phyloP scores from a whole-genome alignment of 23 tunicate species.

The Oikopleura dioica region DNA sequence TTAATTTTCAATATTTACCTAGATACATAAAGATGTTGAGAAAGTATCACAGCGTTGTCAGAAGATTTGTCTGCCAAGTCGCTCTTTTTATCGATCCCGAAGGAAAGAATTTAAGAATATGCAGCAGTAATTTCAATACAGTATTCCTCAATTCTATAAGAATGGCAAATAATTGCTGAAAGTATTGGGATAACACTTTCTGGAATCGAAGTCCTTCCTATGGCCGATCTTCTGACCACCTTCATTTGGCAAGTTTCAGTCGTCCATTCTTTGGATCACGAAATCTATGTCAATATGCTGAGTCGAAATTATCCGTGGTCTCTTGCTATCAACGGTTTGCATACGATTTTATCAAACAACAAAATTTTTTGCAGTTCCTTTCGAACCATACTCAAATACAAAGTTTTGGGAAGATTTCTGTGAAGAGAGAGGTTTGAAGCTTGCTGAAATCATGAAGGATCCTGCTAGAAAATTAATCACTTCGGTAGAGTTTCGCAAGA shows the following conservation, averaged over 20 bases:
- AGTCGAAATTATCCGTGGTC: no score
- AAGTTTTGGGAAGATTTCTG: neutral
- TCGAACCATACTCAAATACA: conserved; percentile 8
- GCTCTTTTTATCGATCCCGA: neutral
- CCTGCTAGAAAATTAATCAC: no score
- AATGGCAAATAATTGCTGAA: neutral
- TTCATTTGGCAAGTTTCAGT: conserved; percentile 12
- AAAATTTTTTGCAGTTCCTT: no score
- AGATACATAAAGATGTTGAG: neutral
- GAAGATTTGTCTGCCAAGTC: conserved; percentile 1
- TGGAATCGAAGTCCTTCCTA: conserved; percentile 3
- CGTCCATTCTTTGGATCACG: neutral
- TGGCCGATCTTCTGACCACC: neutral
- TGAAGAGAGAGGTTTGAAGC: no score
- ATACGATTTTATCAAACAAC: no score
- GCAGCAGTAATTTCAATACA: no score
- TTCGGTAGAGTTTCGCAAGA: no score
- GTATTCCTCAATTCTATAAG: no score
- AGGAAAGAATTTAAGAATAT: no score
- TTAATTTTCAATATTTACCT: neutral
- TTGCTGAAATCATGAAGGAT: no score
- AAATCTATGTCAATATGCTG: no score
- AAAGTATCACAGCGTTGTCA: neutral
- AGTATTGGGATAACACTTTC: neutral
- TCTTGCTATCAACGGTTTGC: no score